Conservation (phyloP, 2,888 invertebrate genomes). For the Pachliopta kotzebuea region DNA sequence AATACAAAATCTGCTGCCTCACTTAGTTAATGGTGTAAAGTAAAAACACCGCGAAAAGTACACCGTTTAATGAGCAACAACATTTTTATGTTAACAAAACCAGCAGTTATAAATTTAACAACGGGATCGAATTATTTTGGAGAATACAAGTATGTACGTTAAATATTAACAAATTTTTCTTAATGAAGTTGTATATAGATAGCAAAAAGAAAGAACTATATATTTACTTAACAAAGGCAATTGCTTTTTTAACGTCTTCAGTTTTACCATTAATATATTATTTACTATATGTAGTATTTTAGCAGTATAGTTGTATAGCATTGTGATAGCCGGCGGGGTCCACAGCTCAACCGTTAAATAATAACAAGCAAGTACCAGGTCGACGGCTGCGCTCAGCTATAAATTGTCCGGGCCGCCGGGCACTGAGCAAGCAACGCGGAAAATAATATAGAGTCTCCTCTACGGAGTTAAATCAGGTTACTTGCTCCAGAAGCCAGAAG, state of each 20-base stretch:
- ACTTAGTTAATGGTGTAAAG: slow-evolving; percentile 33
- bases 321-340: slow-evolving; percentile 64
- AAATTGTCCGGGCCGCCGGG: slow-evolving; percentile 76
- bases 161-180: neutral
- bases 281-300: slow-evolving; percentile 24
- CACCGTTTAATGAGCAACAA: slow-evolving; percentile 15
- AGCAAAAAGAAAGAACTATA: too few species aligned
- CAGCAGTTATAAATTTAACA: slow-evolving; percentile 18
- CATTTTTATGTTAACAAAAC: slow-evolving; percentile 12
- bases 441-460: slow-evolving; percentile 48
- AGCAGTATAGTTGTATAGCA: slow-evolving; percentile 42
- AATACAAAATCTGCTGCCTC: slow-evolving; percentile 49
- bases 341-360: slow-evolving; percentile 66
- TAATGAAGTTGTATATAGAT: neutral
- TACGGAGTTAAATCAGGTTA: slow-evolving; percentile 14
- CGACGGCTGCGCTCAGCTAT: slow-evolving; percentile 63
- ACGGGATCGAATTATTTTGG: slow-evolving; percentile 3
- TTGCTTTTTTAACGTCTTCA: too few species aligned
- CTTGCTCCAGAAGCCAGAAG: slow-evolving; percentile 1
- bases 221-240: too few species aligned
- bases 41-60: neutral
- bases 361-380: slow-evolving; percentile 61
- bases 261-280: too few species aligned
- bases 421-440: slow-evolving; percentile 78
- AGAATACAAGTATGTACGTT: neutral